Evolutionary conservation across 92 coral and sea anemone genomes (phyloP), one percentile per base, ranked within the genome.

Genomic region (Muricea muricata): DNA sequence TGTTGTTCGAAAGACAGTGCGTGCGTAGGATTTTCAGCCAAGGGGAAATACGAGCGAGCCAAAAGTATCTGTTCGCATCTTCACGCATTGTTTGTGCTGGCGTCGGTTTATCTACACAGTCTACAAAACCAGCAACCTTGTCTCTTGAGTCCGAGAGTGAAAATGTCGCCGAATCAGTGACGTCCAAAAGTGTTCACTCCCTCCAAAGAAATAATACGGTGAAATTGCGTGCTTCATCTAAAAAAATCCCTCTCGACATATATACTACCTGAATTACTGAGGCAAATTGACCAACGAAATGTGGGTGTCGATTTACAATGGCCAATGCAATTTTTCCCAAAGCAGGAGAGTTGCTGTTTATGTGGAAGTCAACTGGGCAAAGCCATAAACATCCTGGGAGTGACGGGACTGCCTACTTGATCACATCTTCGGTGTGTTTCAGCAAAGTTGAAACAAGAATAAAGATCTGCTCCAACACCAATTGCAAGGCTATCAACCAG

Each of bases 61-160:
- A 79, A 79, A 54, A 79, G 48, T 7, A 4, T 81, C 23, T 66
- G 65, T 46, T 11, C 66, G 10, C 85, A 81, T 65, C 85, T 81
- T 30, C 85, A 81, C 23, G 42, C 85, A 1, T 3, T 81, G 10
- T 81, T 20, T 81, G 85, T 29, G 42, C 50, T 29, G 58, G 85
- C n/a, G n/a, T n/a, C n/a, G n/a, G n/a, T n/a, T n/a, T n/a, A n/a
- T n/a, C n/a, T n/a, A n/a, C n/a, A n/a, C n/a, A n/a, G n/a, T n/a
- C n/a, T n/a, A n/a, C n/a, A n/a, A n/a, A n/a, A n/a, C n/a, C 4
- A 34, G 3, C 32, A 3, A 13, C 55, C 54, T 48, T 57, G n/a
- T n/a, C n/a, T n/a, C n/a, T n/a, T n/a, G n/a, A n/a, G n/a, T n/a
- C n/a, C n/a, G n/a, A n/a, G n/a, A n/a, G n/a, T n/a, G n/a, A n/a